A percentile compares a stretch with the other conserved stretches of the same genome.
These are phyloP conservation scores for Bhutanitis thaidina DNA, from an alignment of 2,888 invertebrate species.

Conservation along the genomic window DNA sequence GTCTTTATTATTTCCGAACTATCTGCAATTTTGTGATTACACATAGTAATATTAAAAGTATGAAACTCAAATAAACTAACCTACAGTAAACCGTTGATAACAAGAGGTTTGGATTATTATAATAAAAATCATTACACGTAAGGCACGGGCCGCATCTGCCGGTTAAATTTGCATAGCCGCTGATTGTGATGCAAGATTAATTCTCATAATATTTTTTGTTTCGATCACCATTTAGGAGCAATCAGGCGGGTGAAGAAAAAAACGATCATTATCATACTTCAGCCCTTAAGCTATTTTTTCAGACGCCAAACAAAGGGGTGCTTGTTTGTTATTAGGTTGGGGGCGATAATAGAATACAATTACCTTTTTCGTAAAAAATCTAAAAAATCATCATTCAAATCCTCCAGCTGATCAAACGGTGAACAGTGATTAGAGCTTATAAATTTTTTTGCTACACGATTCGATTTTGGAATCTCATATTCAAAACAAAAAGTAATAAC, in stretches of 20 bases:
- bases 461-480: slow-evolving; percentile 4
- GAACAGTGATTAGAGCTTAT: slow-evolving; percentile 58
- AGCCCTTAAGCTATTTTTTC: slow-evolving; percentile 79
- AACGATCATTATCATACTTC: slow-evolving; percentile 75
- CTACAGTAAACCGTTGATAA: neutral
- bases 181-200: slow-evolving; percentile 75
- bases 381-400: slow-evolving; percentile 73
- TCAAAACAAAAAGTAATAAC: slow-evolving; percentile 18
- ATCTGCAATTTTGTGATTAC: too few species aligned
- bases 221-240: slow-evolving; percentile 72
- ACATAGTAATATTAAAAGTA: too few species aligned
- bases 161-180: slow-evolving; percentile 67
- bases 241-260: slow-evolving; percentile 69
- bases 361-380: slow-evolving; percentile 64
- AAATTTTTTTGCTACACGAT: slow-evolving; percentile 24
- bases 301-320: slow-evolving; percentile 75
- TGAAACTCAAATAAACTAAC: too few species aligned
- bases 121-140: slow-evolving; percentile 41
- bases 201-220: slow-evolving; percentile 75
- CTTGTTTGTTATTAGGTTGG: slow-evolving; percentile 76
- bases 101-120: slow-evolving; percentile 2
- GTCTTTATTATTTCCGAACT: too few species aligned
- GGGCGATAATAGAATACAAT: slow-evolving; percentile 79
- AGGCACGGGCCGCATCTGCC: slow-evolving; percentile 68
- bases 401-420: slow-evolving; percentile 71